Conservation (phyloP, 2,888 invertebrate species). For the Agrochola lychnidis region DNA sequence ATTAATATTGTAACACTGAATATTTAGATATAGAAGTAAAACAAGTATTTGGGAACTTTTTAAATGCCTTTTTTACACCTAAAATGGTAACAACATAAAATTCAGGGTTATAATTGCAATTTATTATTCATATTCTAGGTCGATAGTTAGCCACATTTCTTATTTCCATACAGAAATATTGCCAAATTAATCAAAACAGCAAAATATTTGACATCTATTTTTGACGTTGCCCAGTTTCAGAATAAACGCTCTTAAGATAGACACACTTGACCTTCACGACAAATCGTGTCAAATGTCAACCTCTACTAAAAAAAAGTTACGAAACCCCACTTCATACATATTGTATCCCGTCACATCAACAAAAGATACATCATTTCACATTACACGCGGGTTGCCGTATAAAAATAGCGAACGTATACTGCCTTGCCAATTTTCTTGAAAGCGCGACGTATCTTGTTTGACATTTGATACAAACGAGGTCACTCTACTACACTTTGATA, state of each 20-base stretch:
- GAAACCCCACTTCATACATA: constrained; percentile 47
- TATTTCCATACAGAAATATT: too few relatives aligned
- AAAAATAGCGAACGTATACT: constrained; percentile 63
- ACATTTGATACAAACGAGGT: constrained; percentile 67
- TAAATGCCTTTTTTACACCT: too few relatives aligned
- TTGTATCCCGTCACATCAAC: constrained; percentile 55
- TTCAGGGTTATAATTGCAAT: too few relatives aligned
- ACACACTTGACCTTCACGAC: constrained; percentile 34
- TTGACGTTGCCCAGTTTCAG: too few relatives aligned
- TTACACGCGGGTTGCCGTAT: constrained; percentile 56
- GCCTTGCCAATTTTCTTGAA: constrained; percentile 67
- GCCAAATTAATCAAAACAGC: too few relatives aligned
- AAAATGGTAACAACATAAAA: too few relatives aligned
- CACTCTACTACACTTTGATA: constrained; percentile 51
- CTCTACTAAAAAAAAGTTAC: constrained; percentile 15
- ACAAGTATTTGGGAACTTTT: too few relatives aligned
- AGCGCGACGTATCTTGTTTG: constrained; percentile 60
- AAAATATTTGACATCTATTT: too few relatives aligned
- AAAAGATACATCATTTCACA: constrained; percentile 55
- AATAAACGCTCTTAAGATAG: background rate
- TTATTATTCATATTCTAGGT: too few relatives aligned
- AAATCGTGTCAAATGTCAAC: constrained; percentile 42
- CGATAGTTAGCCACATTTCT: too few relatives aligned
- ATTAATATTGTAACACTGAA: too few relatives aligned
- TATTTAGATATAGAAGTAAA: too few relatives aligned